phyloP scores from a whole-genome alignment of 2,797 vertebrate species.

The Sebastiscus albofasciatus region DNA sequence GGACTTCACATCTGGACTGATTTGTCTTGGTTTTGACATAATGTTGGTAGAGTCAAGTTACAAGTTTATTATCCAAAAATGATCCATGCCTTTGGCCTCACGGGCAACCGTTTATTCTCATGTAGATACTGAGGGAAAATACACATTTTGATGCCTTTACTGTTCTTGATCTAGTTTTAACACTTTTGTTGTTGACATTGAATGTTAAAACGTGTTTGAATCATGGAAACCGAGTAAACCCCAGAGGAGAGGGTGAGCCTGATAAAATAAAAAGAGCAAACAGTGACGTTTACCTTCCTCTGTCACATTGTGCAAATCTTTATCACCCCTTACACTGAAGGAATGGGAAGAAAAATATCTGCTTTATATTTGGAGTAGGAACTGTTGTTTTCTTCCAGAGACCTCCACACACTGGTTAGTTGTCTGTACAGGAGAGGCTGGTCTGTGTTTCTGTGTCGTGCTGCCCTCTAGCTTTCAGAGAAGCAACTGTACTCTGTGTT shows the following conservation, averaged over 20 bases:
- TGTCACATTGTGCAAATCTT: slow-evolving; percentile 16
- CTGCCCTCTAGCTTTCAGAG: slow-evolving; percentile 65
- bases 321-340: background rate
- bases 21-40: slow-evolving; percentile 27
- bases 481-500: background rate
- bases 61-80: background rate
- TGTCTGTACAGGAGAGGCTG: too few species aligned
- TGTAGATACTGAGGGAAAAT: background rate
- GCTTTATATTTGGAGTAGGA: background rate
- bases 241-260: background rate
- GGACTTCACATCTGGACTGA: slow-evolving; percentile 57
- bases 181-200: background rate
- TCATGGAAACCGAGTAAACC: background rate
- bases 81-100: background rate
- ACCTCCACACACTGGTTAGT: background rate
- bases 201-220: background rate
- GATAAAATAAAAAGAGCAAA: background rate
- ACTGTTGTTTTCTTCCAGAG: background rate
- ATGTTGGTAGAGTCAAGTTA: slow-evolving; percentile 1
- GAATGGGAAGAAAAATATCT: background rate
- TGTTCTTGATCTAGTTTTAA: background rate
- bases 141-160: background rate
- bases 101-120: background rate
- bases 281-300: slow-evolving; percentile 7
- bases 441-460: slow-evolving; percentile 10